phyloP scores from a whole-genome alignment of 2,113 vertebrate genomes.

The Phocoena phocoena region DNA sequence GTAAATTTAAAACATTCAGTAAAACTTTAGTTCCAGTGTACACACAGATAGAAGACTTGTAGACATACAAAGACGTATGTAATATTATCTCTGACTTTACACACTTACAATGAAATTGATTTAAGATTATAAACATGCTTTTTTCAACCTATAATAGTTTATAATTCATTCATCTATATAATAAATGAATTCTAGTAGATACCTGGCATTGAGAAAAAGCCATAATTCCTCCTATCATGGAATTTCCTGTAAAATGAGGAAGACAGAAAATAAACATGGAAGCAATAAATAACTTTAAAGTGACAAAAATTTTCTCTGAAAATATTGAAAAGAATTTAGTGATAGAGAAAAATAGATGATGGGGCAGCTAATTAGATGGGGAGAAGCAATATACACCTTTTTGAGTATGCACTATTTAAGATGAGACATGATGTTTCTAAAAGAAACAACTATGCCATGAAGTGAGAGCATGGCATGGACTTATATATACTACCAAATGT shows the following conservation, averaged over 20 bases:
- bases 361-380: not conserved
- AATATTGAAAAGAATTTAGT: not conserved
- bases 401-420: not conserved
- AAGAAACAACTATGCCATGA: not conserved
- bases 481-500: too few relatives aligned
- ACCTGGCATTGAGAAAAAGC: not conserved
- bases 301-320: not conserved
- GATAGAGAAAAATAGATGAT: not conserved
- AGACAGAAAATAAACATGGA: not conserved
- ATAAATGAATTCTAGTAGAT: constrained; percentile 26
- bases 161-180: not conserved
- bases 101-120: not conserved
- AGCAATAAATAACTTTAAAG: not conserved
- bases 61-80: not conserved
- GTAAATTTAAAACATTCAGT: not conserved
- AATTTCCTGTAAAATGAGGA: not conserved
- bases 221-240: not conserved
- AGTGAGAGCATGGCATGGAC: too few relatives aligned
- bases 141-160: not conserved
- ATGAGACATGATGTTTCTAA: not conserved
- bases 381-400: not conserved
- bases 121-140: not conserved
- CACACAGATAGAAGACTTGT: not conserved
- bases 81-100: not conserved
- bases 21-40: not conserved